Evolutionary conservation across 2,888 invertebrate species (phyloP), one percentile per base, ranked within the genome.

Genomic region (Acanthosepion lycidas): DNA sequence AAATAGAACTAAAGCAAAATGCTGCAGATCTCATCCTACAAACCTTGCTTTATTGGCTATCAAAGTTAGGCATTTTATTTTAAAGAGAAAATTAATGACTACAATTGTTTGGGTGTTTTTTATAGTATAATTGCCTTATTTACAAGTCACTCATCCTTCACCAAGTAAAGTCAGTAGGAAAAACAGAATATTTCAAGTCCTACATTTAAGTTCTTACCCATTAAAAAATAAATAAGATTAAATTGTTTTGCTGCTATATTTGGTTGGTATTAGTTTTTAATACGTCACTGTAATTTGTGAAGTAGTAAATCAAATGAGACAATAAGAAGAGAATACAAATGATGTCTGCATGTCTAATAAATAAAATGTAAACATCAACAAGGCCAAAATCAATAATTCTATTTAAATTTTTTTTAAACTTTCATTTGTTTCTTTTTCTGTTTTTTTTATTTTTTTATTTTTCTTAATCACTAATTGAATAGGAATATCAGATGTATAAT

Each of bases 381-480:
- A 23, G 93, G 18, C 49, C 51, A 53, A 93, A 53, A 93, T 53
- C 93, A 93, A 93, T 93, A 53, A 53, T 93, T 78, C 78, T n/a
- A 78, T 78, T 78, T n/a, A 78, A 78, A 33, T 15, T 15, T 78
- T 78, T 78, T 33, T 42, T 3, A 42, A 42, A 78, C 78, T 78
- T 78, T 78, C 78, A n/a, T 78, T 78, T 78, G 78, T 1, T 18
- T 78, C 78, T 51, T 15, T 51, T 28, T n/a, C n/a, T n/a, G n/a
- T n/a, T n/a, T n/a, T n/a, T n/a, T n/a, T n/a, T n/a, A n/a, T 15
- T 78, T 78, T 78, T 33, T 42, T 3, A 33, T 15, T 15, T 78
- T 78, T 78, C 18, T 42, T 3, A 49, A 93, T 49, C 51, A 93
- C 28, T 53, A 93, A 93, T 93, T 93, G 23, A 93, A 93, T 93